Conservation (phyloP, 2,113 vertebrate species). For the Nerophis lumbriciformis region DNA sequence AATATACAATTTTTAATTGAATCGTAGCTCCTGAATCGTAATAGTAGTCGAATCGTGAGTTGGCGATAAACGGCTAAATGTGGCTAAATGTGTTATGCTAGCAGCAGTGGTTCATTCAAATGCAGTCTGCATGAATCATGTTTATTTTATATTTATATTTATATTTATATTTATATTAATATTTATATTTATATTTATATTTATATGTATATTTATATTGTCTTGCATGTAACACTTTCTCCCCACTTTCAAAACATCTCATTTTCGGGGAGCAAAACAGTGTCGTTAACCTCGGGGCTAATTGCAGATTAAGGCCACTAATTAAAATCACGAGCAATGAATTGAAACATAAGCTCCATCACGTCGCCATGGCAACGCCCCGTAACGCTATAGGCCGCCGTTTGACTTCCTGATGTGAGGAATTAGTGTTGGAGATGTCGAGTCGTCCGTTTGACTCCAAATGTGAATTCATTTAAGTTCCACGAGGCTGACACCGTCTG, state of each 20-base stretch:
- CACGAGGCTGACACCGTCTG: slow-evolving; percentile 20
- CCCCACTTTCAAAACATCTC: slow-evolving; percentile 62
- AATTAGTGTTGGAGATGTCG: slow-evolving; percentile 17
- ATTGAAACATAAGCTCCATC: slow-evolving; percentile 61
- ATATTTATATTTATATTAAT: no score
- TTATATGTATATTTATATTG: no score
- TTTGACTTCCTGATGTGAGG: slow-evolving; percentile 49
- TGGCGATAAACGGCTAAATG: no score
- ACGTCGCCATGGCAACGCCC: slow-evolving; percentile 50
- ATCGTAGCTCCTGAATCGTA: no score
- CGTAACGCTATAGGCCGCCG: slow-evolving; percentile 37
- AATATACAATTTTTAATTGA: no score
- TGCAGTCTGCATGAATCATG: no score
- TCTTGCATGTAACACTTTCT: slow-evolving; percentile 33
- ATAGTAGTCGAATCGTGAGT: no score
- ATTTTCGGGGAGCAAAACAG: slow-evolving; percentile 50
- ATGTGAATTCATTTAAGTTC: slow-evolving; percentile 16
- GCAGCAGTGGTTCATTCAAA: no score
- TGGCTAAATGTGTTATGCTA: no score
- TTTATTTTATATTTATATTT: no score
- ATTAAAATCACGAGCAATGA: slow-evolving; percentile 73
- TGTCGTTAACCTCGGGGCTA: slow-evolving; percentile 69
- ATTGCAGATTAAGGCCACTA: slow-evolving; percentile 73
- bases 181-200: no score
- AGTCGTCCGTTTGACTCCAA: slow-evolving; percentile 22